A percentile compares a stretch with the other conserved stretches of the same genome.
These are phyloP conservation scores for Macrosteles quadrilineatus DNA, from an alignment of 1,140 invertebrate genomes.

Conservation along the genomic window DNA sequence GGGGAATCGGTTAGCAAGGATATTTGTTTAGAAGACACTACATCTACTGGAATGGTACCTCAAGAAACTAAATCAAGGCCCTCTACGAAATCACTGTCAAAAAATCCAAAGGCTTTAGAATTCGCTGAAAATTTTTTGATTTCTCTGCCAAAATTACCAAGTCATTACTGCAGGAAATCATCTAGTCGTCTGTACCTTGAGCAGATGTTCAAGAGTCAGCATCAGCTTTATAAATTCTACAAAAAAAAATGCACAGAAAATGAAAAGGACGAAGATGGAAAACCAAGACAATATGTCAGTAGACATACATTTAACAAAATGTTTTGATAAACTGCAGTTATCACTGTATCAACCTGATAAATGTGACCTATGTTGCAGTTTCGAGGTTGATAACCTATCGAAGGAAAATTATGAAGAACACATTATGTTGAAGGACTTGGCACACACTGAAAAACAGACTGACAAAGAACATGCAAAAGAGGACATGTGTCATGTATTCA, in stretches of 20 bases:
- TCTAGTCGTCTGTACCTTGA: not conserved
- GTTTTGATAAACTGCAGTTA: not conserved
- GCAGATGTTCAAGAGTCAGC: not conserved
- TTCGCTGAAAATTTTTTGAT: not conserved
- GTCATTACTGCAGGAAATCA: not conserved
- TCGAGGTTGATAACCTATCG: conserved; percentile 26
- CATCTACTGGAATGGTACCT: not conserved
- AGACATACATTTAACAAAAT: conserved; percentile 20
- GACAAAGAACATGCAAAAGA: conserved; percentile 30
- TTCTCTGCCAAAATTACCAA: not conserved
- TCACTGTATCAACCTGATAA: conserved; percentile 10
- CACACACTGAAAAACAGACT: conserved; percentile 22
- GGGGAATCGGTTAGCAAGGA: not conserved
- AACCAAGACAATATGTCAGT: too few relatives aligned
- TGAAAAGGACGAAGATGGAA: conserved; percentile 5
- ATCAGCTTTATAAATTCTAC: not conserved
- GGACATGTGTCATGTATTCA: conserved; percentile 31
- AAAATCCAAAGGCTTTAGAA: too few relatives aligned
- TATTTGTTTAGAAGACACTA: not conserved
- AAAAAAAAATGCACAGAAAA: not conserved
- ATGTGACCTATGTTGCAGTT: conserved; percentile 1
- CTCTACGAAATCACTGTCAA: not conserved
- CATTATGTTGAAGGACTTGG: conserved; percentile 21
- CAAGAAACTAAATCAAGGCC: not conserved
- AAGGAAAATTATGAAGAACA: conserved; percentile 33